These are phyloP conservation scores for Cotesia glomerata DNA, from an alignment of 1,140 invertebrate genomes.

Conservation along the genomic window DNA sequence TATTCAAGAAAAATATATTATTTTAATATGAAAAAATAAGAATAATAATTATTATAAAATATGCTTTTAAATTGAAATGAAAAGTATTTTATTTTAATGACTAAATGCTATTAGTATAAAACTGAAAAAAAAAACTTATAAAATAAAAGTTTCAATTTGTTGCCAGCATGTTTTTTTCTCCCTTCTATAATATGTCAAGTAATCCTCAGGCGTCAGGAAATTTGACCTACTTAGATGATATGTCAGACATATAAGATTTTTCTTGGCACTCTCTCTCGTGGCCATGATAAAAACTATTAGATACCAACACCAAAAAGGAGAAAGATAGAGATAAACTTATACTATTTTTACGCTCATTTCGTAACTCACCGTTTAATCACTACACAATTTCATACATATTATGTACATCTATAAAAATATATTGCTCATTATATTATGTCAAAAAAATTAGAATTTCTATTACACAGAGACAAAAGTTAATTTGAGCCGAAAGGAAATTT, in stretches of 20 bases:
- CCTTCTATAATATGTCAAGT: conserved; percentile 10
- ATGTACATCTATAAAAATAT: too few species aligned
- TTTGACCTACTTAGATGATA: conserved; percentile 20
- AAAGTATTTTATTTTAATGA: too few species aligned
- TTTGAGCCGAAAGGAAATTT: too few species aligned
- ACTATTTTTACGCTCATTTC: too few species aligned
- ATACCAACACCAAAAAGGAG: not conserved
- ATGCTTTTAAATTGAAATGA: not conserved
- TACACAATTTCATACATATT: too few species aligned
- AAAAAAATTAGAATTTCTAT: too few species aligned
- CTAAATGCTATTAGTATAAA: too few species aligned
- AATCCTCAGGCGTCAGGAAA: conserved; percentile 2
- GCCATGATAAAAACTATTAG: conserved; percentile 1
- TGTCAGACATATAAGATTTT: conserved; percentile 12
- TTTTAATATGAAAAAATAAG: not conserved
- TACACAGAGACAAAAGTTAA: too few species aligned
- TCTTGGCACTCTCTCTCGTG: conserved; percentile 15
- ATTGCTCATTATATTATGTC: too few species aligned
- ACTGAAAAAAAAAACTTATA: not conserved
- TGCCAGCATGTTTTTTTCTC: conserved; percentile 15
- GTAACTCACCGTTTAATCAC: too few species aligned
- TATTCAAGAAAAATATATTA: not conserved
- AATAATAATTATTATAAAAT: conserved; percentile 39
- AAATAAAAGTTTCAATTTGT: not conserved
- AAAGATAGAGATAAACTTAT: too few species aligned